Evolutionary conservation across 2,113 vertebrate genomes (phyloP), one percentile per base, ranked within the genome.

Genomic region (Pachyramphus minor): DNA sequence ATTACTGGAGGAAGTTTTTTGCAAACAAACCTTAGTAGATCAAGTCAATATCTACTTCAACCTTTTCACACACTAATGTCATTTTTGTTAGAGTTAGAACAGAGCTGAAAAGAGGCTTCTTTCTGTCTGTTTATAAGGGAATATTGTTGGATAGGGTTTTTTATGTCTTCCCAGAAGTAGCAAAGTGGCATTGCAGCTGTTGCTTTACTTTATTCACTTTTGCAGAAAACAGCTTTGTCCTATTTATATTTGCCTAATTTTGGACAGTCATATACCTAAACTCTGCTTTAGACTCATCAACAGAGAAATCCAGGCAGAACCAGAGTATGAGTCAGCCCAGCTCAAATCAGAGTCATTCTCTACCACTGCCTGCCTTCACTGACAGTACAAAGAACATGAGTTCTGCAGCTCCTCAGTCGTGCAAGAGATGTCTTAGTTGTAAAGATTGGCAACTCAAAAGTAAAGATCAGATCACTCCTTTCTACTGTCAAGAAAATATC

Each of bases 1-100:
- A 96, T 96, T 91, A 84, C 73, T 72, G 58, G 67, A 85, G 68
- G 67, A 89, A 91, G 24, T 69, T 95, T 92, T 71, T 86, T 2
- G 35, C 84, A 95, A 96, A 84, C 83, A 95, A 94, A 82, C 53
- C 35, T 87, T 39, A 63, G 67, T 16, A 81, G 85, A 83, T 41
- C 37, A 44, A 87, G 90, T 95, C 95, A 93, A 89, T 97, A 89
- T 15, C 73, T 83, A 42, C 75, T 92, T 93, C 86, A 94, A 56
- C 22, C 58, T 93, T 95, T 93, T 86, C 60, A 63, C n/a, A 73
- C 73, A 30, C 13, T 45, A 53, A 62, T 71, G 68, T 62, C 91
- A 14, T 35, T 92, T 81, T 69, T 47, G 20, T 81, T 37, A 91
- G 86, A 89, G 76, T 66, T 68, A 77, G 64, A 84, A 76, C 8